Evolutionary conservation across 2,797 vertebrate genomes (phyloP), one percentile per base, ranked within the genome.

Genomic region (Tragopan temminckii): DNA sequence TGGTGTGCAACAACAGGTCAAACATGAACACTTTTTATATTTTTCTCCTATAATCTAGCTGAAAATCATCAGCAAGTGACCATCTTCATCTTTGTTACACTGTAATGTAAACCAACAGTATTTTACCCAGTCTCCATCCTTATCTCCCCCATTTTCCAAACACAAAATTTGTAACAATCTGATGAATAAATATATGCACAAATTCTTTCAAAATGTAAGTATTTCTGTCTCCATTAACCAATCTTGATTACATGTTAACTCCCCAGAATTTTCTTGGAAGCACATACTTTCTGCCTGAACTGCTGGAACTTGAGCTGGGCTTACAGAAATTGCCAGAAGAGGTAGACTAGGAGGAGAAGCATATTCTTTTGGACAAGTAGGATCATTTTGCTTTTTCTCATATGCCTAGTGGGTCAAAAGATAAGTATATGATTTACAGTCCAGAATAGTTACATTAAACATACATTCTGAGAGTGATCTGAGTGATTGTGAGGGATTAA

Each of bases 221-320:
- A 74, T 38, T 88, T 91, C 40, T 27, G 9, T 72, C 43, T 70
- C 80, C 52, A 35, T 43, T 76, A 72, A 62, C 38, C 52, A 72
- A 11, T 57, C 70, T 78, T 77, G 24, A 86, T 31, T 67, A 89
- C 83, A 82, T 27, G 17, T 59, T 90, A 40, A 53, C 35, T 50
- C 53, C 15, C 45, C 35, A 61, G 18, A 42, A 48, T 36, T 86
- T 77, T 91, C 42, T 81, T 93, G 33, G 61, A 80, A 88, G 45
- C 7, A 25, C 53, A 43, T 80, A 95, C 99, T 98, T 64, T 97
- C 97, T 82, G 94, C 95, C 59, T 96, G 97, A 93, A 94, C 90
- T 92, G 88, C 62, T 71, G 97, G 89, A 71, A 72, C 53, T 55
- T 97, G 85, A 48, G 85, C 62, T 96, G 97, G 96, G 86, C 93